Conservation (phyloP, 2,113 vertebrate species). For the Meleagris gallopavo region DNA sequence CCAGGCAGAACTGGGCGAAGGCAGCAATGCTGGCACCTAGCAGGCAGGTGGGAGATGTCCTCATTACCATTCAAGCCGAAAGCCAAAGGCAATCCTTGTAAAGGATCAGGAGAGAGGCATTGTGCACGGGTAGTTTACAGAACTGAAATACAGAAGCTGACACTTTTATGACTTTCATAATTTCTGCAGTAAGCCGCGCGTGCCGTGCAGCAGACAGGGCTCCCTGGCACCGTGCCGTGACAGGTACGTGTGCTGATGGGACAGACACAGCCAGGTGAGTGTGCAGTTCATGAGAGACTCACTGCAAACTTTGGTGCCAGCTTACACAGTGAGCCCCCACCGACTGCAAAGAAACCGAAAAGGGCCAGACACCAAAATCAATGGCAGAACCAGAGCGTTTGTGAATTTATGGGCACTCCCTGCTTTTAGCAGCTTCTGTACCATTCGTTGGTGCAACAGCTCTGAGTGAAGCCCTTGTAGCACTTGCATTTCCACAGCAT, state of each 20-base stretch:
- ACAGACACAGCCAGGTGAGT: not conserved
- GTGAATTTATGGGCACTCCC: conserved; percentile 26
- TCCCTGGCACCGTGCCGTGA: not conserved
- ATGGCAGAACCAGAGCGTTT: not conserved
- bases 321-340: not conserved
- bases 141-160: conserved; percentile 49
- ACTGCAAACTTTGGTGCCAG: not conserved
- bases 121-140: not conserved
- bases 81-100: not conserved
- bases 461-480: conserved; percentile 27
- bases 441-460: not conserved
- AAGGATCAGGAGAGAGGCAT: not conserved
- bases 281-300: not conserved
- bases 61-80: not conserved
- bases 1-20: not conserved
- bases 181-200: not conserved
- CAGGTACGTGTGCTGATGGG: not conserved
- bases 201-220: fast-evolving
- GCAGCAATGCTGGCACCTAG: not conserved
- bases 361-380: conserved; percentile 9
- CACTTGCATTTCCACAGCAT: not conserved
- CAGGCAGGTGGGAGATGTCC: not conserved
- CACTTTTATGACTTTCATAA: conserved; percentile 60
- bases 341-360: not conserved
- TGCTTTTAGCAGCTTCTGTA: conserved; percentile 26